phyloP scores from a whole-genome alignment of 2,113 vertebrate genomes.

The Hydrochoerus hydrochaeris region DNA sequence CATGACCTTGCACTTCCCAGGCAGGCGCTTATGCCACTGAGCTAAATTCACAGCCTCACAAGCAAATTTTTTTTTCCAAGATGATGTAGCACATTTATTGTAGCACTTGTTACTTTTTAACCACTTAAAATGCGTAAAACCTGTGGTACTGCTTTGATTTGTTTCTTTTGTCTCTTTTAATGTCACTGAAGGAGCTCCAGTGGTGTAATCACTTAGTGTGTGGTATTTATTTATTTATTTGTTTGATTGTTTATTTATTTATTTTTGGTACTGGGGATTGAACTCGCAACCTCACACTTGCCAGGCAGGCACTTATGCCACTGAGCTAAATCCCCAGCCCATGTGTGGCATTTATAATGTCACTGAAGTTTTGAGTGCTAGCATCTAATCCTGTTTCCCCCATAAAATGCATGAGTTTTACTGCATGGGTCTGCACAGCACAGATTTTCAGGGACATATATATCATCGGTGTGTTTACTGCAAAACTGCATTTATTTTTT shows the following conservation, averaged over 20 bases:
- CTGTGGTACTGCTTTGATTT: background rate
- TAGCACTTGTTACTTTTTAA: background rate
- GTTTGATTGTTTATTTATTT: too few relatives aligned
- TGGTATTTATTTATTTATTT: background rate
- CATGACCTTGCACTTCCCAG: too few relatives aligned
- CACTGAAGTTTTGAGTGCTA: background rate
- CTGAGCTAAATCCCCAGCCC: too few relatives aligned
- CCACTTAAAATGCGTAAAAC: background rate
- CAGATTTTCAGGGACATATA: background rate
- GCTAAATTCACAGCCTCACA: background rate
- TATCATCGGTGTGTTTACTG: background rate
- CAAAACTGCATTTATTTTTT: background rate
- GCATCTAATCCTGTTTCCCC: background rate
- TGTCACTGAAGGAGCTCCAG: background rate
- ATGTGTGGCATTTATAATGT: background rate
- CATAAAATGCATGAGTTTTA: background rate
- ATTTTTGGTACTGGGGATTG: too few relatives aligned
- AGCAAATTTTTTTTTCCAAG: background rate
- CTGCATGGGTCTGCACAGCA: background rate
- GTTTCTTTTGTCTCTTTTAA: background rate
- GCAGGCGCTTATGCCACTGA: too few relatives aligned
- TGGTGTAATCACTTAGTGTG: background rate
- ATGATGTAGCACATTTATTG: background rate
- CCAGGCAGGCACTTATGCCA: too few relatives aligned
- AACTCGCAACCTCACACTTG: too few relatives aligned